Evolutionary conservation across 2,888 invertebrate genomes (phyloP).

Genomic region (Cerastoderma edule): DNA sequence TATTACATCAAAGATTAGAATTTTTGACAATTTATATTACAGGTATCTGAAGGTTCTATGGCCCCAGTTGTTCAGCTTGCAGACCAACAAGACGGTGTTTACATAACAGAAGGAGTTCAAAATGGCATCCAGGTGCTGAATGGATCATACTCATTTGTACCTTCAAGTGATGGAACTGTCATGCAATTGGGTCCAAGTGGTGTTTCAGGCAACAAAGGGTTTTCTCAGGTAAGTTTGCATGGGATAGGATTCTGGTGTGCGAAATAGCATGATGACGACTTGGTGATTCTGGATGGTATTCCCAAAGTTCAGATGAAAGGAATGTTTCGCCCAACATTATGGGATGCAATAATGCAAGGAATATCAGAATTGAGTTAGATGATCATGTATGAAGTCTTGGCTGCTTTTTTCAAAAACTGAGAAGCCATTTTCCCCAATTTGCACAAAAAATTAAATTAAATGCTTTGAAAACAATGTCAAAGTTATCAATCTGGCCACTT

Average conservation of each 20-base stretch:
- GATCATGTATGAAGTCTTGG: too few relatives aligned
- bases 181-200: conserved; percentile 48
- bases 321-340: too few relatives aligned
- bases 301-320: not conserved
- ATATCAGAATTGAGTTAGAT: too few relatives aligned
- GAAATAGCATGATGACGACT: not conserved
- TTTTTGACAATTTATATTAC: too few relatives aligned
- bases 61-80: conserved; percentile 53
- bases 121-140: conserved; percentile 56
- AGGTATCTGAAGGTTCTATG: conserved; percentile 52
- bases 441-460: too few relatives aligned
- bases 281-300: not conserved
- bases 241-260: too few relatives aligned
- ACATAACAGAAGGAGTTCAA: conserved; percentile 51
- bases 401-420: too few relatives aligned
- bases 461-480: too few relatives aligned
- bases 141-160: conserved; percentile 52
- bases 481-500: too few relatives aligned
- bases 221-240: conserved; percentile 46
- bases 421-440: too few relatives aligned
- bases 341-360: too few relatives aligned
- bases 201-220: conserved; percentile 46
- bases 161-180: conserved; percentile 54
- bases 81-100: conserved; percentile 47
- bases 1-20: too few relatives aligned